phyloP scores from a whole-genome alignment of 2,797 vertebrate species.

The Graptemys geographica region DNA sequence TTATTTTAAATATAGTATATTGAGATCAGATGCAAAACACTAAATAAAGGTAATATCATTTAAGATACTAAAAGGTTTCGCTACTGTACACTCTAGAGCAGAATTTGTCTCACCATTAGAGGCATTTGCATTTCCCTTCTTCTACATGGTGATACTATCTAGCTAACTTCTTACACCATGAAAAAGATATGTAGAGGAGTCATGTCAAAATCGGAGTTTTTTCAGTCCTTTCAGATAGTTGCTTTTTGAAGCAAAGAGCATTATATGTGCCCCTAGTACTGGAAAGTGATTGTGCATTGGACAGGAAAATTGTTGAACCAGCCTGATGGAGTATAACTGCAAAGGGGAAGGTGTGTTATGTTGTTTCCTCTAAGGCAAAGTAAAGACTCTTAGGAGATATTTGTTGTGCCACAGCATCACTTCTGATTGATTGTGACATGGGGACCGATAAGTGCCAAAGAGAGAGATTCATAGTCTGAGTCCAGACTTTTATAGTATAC shows the following conservation, averaged over 20 bases:
- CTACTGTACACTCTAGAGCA: not conserved
- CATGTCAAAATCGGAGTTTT: conserved; percentile 62
- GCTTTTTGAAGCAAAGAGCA: conserved; percentile 52
- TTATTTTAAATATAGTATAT: not conserved
- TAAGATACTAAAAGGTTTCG: not conserved
- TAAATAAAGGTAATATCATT: not conserved
- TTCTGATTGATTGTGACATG: not conserved
- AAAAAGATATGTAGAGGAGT: not conserved
- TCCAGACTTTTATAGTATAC: not conserved
- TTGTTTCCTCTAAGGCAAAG: not conserved
- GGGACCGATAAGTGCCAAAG: not conserved
- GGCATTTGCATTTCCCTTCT: not conserved
- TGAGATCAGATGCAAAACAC: not conserved
- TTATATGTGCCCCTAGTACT: not conserved
- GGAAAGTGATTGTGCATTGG: not conserved
- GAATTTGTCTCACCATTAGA: not conserved
- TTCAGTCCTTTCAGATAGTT: conserved; percentile 36
- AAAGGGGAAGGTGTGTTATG: conserved; percentile 23
- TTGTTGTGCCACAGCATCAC: not conserved
- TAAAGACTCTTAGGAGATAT: not conserved
- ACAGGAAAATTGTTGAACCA: not conserved
- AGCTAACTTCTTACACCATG: not conserved
- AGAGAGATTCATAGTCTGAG: not conserved
- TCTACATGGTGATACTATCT: not conserved
- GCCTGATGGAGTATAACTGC: conserved; percentile 5